These are phyloP conservation scores for Siderastrea radians DNA, from an alignment of 92 coral and sea anemone genomes.

Conservation along the genomic window DNA sequence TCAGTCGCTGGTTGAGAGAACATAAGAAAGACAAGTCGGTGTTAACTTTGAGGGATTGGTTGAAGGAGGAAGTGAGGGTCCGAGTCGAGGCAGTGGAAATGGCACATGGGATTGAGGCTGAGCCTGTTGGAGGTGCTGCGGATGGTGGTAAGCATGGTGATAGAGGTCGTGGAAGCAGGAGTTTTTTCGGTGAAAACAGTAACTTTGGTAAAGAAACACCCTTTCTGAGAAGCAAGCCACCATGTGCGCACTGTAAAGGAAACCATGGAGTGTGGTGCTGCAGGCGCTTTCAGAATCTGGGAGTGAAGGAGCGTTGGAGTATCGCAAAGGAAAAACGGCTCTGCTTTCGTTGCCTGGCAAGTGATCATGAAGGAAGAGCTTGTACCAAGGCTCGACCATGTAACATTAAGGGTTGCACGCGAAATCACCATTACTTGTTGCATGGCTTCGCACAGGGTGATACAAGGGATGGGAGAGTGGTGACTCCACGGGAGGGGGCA, in stretches of 20 bases:
- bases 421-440: constrained; percentile 43
- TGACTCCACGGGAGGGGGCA: constrained; percentile 62
- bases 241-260: constrained; percentile 47
- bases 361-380: constrained; percentile 43
- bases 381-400: constrained; percentile 41
- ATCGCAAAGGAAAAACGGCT: constrained; percentile 50
- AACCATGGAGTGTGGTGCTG: constrained; percentile 60
- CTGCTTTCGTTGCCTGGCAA: constrained; percentile 55
- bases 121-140: not conserved
- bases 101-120: constrained; percentile 30
- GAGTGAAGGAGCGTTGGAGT: constrained; percentile 36
- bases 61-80: constrained; percentile 62
- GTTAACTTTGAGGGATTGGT: constrained; percentile 51
- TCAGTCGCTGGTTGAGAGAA: too few relatives aligned
- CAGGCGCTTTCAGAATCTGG: constrained; percentile 32
- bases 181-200: constrained; percentile 5
- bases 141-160: too few relatives aligned
- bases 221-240: constrained; percentile 9
- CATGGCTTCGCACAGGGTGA: constrained; percentile 1
- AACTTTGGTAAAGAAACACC: not conserved
- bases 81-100: constrained; percentile 50
- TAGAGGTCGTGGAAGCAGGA: not conserved
- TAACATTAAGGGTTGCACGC: constrained; percentile 34
- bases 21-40: too few relatives aligned
- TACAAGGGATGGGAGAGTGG: constrained; percentile 1